A percentile compares a stretch with the other conserved stretches of the same genome.
These are phyloP conservation scores for Xiphydria camelus DNA, from an alignment of 2,888 invertebrate genomes.

Conservation along the genomic window DNA sequence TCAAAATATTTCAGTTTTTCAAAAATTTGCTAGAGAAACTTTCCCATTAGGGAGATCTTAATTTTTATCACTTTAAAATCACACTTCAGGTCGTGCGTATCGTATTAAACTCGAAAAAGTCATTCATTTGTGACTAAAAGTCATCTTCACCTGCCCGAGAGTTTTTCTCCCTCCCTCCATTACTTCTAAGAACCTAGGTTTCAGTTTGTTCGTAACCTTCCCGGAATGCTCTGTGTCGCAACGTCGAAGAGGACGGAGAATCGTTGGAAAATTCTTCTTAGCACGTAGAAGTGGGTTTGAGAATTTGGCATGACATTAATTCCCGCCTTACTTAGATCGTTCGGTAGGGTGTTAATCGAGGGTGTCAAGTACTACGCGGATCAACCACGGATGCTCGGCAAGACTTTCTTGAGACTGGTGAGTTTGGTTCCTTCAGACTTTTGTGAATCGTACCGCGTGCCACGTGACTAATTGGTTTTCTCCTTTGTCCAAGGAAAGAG, in stretches of 20 bases:
- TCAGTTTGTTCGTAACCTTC: neutral
- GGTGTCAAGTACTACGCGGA: slow-evolving; percentile 91
- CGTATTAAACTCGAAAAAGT: no score
- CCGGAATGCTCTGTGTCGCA: neutral
- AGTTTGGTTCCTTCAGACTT: slow-evolving; percentile 32
- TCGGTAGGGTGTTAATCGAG: slow-evolving; percentile 81
- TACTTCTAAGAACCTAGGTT: no score
- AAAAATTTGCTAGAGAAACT: no score
- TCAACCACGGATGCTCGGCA: slow-evolving; percentile 85
- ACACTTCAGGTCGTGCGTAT: no score
- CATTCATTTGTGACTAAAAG: no score
- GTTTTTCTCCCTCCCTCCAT: no score
- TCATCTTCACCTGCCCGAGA: no score
- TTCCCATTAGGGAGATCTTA: no score
- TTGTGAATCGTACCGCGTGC: neutral
- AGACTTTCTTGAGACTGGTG: slow-evolving; percentile 81
- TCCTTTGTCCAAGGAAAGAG: slow-evolving; percentile 68
- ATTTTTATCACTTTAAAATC: no score
- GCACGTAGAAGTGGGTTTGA: slow-evolving; percentile 48
- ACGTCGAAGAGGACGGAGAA: neutral
- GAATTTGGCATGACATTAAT: slow-evolving; percentile 55
- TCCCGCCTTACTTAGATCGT: slow-evolving; percentile 58
- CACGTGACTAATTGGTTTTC: slow-evolving; percentile 5
- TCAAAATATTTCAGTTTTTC: no score
- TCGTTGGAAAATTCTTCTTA: slow-evolving; percentile 19